These are phyloP conservation scores for Carollia perspicillata DNA, from an alignment of 2,113 vertebrate species.

Conservation along the genomic window DNA sequence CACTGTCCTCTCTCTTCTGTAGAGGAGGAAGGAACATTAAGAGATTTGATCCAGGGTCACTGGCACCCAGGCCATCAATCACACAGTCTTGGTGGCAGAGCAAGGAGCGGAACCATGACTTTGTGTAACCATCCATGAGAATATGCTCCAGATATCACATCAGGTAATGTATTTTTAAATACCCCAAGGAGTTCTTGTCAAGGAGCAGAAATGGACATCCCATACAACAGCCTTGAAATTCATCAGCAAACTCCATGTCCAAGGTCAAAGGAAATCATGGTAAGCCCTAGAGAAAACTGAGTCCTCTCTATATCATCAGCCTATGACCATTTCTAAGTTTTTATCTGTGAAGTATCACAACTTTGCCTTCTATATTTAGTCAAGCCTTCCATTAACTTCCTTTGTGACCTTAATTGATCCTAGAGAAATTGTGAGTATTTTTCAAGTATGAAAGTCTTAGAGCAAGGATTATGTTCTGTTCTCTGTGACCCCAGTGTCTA, in stretches of 20 bases:
- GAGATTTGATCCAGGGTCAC: conserved; percentile 49
- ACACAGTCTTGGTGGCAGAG: not conserved
- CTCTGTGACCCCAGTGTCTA: not conserved
- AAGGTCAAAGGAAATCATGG: conserved; percentile 34
- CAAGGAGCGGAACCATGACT: not conserved
- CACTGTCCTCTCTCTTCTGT: conserved; percentile 20
- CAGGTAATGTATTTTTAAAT: conserved; percentile 50
- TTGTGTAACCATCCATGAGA: not conserved
- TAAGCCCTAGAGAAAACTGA: not conserved
- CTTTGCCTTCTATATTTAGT: not conserved
- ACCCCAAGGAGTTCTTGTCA: not conserved
- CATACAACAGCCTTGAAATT: not conserved
- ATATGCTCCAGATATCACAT: not conserved
- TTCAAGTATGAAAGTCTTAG: not conserved
- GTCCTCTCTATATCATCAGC: not conserved
- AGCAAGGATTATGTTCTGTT: not conserved
- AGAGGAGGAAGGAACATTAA: conserved; percentile 41
- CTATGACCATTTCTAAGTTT: not conserved
- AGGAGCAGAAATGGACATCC: conserved; percentile 33
- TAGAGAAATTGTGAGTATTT: not conserved
- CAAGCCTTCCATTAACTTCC: not conserved
- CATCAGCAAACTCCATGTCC: not conserved
- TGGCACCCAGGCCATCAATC: conserved; percentile 16
- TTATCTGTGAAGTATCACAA: not conserved
- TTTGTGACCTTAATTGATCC: not conserved